A percentile compares a stretch with the other conserved stretches of the same genome.
Conservation (phyloP, 1,140 invertebrate genomes). For the Zaprionus davidi region DNA sequence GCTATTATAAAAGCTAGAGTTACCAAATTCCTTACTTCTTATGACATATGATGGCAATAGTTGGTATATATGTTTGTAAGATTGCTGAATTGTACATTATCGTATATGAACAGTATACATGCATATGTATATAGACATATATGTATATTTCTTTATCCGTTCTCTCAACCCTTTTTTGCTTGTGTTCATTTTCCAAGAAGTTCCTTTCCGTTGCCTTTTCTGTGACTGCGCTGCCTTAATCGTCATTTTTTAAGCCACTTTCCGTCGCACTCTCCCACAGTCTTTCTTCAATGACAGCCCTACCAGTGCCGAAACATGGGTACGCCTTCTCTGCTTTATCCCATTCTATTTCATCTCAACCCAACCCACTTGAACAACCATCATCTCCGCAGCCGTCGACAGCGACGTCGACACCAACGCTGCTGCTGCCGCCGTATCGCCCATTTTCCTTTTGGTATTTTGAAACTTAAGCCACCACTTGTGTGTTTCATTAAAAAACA, state of each 20-base stretch:
- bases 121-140: neutral
- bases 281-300: neutral
- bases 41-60: too few relatives aligned
- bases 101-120: neutral
- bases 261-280: conserved; percentile 26
- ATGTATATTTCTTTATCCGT: conserved; percentile 50
- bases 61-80: too few relatives aligned
- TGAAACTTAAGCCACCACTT: conserved; percentile 74
- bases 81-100: too few relatives aligned
- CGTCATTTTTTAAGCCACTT: conserved; percentile 10
- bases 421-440: conserved; percentile 34
- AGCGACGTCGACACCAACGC: neutral
- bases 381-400: neutral
- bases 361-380: neutral
- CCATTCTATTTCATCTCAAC: neutral
- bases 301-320: neutral
- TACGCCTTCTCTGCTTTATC: neutral
- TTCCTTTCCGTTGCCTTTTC: conserved; percentile 56
- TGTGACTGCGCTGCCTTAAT: conserved; percentile 49
- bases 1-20: too few relatives aligned
- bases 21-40: too few relatives aligned
- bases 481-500: conserved; percentile 78
- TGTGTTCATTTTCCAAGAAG: conserved; percentile 64
- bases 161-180: conserved; percentile 61
- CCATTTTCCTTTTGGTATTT: conserved; percentile 69